Evolutionary conservation across 2,113 vertebrate genomes (phyloP), one percentile per base, ranked within the genome.

Genomic region (Mus pahari): DNA sequence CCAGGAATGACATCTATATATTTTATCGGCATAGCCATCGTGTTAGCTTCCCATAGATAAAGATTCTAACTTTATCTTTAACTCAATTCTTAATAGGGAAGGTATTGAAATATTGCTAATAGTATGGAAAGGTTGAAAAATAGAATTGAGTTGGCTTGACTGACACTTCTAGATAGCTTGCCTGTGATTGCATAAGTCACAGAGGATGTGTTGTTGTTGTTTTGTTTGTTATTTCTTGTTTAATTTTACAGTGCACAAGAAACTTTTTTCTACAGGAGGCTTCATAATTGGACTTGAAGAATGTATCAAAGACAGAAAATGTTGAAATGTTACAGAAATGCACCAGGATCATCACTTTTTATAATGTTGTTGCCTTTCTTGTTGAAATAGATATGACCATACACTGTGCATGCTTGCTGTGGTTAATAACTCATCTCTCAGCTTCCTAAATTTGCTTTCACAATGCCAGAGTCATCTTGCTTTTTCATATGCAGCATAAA

Each of bases 401-500:
- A 53, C 55, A 19, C n/a, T 74, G 33, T 53, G 64, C 0, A 0
- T 89, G 50, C 78, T 50, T 19, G 4, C 55, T 92, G 74, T 64
- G 78, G 68, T 95, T 94, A 81, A 58, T 36, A 90, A 58, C 50
- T 94, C 60, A 82, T 75, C 55, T 77, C 68, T 90, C 66, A 92
- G 74, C 86, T 97, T 96, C 93, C 89, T 75, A 86, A 95, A 91
- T 82, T 86, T 92, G 13, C 71, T 96, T 96, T n/a, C 62, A 33
- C 45, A 88, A 88, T 62, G 42, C 16, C 7, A 70, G 68, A 71
- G 58, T 77, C 75, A 86, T 95, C 50, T 66, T 42, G 3, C 3
- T 82, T 50, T 42, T 87, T n/a, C 88, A 70, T 70, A 28, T 7
- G 24, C 16, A 20, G 5, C 31, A 50, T 7, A 93, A 66, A 53